Percentiles rank a stretch among this genome's conserved stretches.
Conservation (phyloP, 2,113 vertebrate species). For the Ciconia maguari region DNA sequence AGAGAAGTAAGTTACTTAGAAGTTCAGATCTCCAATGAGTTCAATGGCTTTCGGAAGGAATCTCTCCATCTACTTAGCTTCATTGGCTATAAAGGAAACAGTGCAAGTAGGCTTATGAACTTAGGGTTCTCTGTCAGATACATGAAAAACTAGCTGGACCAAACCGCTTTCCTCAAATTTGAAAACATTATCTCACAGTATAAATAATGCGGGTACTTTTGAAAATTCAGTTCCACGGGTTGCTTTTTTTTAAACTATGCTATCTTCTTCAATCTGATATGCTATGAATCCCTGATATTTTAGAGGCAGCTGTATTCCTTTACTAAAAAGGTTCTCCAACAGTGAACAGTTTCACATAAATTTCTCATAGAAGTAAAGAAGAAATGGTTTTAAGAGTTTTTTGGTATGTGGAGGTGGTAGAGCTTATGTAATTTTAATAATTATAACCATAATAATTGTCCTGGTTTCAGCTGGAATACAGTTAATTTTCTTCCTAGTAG, state of each 20-base stretch:
- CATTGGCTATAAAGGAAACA: neutral
- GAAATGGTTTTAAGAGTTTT: neutral
- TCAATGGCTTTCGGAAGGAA: neutral
- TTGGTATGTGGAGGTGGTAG: neutral
- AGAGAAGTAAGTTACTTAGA: neutral
- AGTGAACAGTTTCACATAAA: neutral
- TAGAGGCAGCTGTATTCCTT: neutral
- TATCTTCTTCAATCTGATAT: neutral
- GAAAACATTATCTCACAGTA: neutral
- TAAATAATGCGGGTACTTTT: neutral
- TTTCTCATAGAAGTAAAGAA: neutral
- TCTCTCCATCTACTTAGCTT: neutral
- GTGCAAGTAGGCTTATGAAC: neutral
- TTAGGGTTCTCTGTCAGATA: neutral
- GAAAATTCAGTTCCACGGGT: neutral
- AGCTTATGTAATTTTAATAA: neutral
- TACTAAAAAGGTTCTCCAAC: neutral
- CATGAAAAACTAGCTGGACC: neutral
- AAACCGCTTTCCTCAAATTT: neutral
- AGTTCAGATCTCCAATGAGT: neutral
- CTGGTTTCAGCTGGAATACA: no score
- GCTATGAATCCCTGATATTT: neutral
- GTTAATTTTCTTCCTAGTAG: no score
- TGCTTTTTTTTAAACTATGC: neutral
- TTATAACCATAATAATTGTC: neutral